phyloP scores from a whole-genome alignment of 2,797 vertebrate genomes.

The Remorina albescens region DNA sequence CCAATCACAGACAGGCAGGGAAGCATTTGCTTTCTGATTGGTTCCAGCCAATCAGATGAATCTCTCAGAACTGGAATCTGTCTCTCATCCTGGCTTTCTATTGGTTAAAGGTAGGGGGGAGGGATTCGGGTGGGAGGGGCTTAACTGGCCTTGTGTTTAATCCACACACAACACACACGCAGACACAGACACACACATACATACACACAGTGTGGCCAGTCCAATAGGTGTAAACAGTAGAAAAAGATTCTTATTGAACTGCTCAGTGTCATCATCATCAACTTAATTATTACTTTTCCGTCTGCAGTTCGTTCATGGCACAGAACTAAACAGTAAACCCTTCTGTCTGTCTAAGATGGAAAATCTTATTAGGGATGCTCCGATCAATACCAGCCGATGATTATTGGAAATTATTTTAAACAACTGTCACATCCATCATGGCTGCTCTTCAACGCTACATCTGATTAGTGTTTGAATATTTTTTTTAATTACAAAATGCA shows the following conservation, averaged over 20 bases:
- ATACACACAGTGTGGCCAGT: conserved; percentile 81
- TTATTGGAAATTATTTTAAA: background rate
- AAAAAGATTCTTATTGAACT: conserved; percentile 77
- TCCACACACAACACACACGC: conserved; percentile 49
- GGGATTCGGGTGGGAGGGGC: conserved; percentile 59
- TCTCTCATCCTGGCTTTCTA: conserved; percentile 53
- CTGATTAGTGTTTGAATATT: background rate
- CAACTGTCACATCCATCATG: background rate
- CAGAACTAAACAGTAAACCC: conserved; percentile 59
- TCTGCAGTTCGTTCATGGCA: conserved; percentile 71
- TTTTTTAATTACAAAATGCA: no score
- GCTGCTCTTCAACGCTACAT: background rate
- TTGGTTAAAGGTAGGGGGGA: conserved; percentile 52
- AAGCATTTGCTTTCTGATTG: conserved; percentile 71
- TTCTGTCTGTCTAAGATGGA: conserved; percentile 26
- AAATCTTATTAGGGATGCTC: conserved; percentile 62
- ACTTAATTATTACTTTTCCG: conserved; percentile 47
- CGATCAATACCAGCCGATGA: conserved; percentile 45
- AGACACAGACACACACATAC: conserved; percentile 49
- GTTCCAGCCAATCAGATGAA: conserved; percentile 82
- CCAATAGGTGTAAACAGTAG: conserved; percentile 81
- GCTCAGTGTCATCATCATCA: conserved; percentile 71
- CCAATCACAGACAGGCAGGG: conserved; percentile 67
- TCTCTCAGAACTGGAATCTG: conserved; percentile 43
- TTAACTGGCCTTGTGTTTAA: conserved; percentile 77